Conservation (phyloP, 2,113 vertebrate species). For the Cyprinodon brontotheroides region DNA sequence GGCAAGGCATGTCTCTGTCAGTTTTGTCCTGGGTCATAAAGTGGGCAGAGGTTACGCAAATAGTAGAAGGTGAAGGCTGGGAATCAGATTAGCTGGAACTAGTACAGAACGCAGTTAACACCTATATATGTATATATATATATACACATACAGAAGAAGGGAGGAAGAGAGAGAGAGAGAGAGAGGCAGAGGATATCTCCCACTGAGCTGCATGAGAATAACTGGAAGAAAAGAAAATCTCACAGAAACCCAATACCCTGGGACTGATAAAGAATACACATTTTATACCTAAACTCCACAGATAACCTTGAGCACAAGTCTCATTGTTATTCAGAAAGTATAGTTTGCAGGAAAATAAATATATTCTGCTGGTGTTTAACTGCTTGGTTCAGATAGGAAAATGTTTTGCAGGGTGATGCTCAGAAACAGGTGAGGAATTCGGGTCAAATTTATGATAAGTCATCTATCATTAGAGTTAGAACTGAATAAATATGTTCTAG, state of each 20-base stretch:
- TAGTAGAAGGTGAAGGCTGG: not conserved
- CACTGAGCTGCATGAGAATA: not conserved
- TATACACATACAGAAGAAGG: not conserved
- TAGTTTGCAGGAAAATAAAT: slow-evolving; percentile 8
- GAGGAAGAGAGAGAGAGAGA: too few relatives aligned
- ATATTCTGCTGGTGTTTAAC: slow-evolving; percentile 35
- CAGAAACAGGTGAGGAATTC: slow-evolving; percentile 45
- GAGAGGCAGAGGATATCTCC: slow-evolving; percentile 1
- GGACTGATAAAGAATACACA: not conserved
- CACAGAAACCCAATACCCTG: not conserved
- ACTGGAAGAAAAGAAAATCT: slow-evolving; percentile 5
- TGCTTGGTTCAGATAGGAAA: not conserved
- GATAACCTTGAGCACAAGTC: slow-evolving; percentile 31
- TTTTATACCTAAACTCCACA: not conserved
- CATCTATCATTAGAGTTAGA: slow-evolving; percentile 42
- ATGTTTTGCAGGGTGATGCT: slow-evolving; percentile 18
- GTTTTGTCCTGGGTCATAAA: slow-evolving; percentile 1
- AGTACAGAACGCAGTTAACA: not conserved
- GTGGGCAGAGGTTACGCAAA: not conserved
- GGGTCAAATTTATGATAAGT: slow-evolving; percentile 28
- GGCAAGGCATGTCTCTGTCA: slow-evolving; percentile 20
- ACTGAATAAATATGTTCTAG: slow-evolving; percentile 15
- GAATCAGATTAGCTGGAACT: not conserved
- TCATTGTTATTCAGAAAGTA: slow-evolving; percentile 7
- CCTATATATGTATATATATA: not conserved